Evolutionary conservation across 2,113 vertebrate genomes (phyloP).

Genomic region (Callospermophilus lateralis): DNA sequence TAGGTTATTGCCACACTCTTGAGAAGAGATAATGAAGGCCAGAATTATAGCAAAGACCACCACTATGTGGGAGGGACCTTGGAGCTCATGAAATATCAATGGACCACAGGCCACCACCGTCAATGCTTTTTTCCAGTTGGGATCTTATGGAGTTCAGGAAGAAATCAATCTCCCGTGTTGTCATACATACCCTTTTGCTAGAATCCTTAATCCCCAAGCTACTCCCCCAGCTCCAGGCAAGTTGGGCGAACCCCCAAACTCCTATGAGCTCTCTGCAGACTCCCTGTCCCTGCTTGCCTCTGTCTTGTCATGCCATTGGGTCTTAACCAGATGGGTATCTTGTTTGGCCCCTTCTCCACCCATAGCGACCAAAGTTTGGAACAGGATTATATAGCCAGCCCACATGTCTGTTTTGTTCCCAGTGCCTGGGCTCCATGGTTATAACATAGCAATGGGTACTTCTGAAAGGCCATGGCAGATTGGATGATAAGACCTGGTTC

Average conservation of each 20-base stretch:
- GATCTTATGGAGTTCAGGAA: background rate
- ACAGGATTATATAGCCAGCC: slow-evolving; percentile 4
- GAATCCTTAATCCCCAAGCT: background rate
- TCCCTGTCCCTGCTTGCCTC: slow-evolving; percentile 57
- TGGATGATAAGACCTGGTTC: slow-evolving; percentile 44
- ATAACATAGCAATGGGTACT: slow-evolving; percentile 56
- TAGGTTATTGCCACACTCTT: background rate
- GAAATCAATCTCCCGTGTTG: background rate
- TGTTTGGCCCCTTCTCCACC: slow-evolving; percentile 55
- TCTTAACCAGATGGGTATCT: slow-evolving; percentile 66
- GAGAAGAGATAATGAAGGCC: background rate
- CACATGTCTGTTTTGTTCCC: slow-evolving; percentile 57
- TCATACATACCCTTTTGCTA: background rate
- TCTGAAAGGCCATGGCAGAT: slow-evolving; percentile 70
- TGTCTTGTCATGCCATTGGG: background rate
- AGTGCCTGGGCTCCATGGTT: slow-evolving; percentile 75
- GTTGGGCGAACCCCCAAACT: background rate
- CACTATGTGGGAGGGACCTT: background rate
- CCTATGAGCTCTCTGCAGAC: background rate
- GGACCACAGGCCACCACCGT: background rate
- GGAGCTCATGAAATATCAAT: background rate
- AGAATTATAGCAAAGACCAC: background rate
- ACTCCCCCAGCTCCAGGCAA: background rate
- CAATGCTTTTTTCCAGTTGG: background rate
- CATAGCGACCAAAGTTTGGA: slow-evolving; percentile 55